phyloP scores from a whole-genome alignment of 2,888 invertebrate genomes.

The Phaedon cochleariae region DNA sequence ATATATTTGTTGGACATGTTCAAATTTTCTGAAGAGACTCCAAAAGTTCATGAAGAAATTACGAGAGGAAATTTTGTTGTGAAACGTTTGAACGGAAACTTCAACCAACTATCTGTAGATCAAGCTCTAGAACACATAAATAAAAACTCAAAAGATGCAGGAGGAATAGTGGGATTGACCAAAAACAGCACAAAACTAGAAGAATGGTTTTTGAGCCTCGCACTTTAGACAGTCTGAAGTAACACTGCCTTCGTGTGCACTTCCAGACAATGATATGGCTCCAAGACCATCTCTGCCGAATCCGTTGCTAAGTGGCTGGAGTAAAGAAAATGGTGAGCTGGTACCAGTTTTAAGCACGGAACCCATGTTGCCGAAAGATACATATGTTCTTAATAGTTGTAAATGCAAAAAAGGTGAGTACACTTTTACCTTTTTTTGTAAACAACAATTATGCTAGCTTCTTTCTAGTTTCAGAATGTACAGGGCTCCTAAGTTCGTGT shows the following conservation, averaged over 20 bases:
- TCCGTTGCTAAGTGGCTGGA: conserved; percentile 6
- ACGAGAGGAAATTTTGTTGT: conserved; percentile 27
- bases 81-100: conserved; percentile 16
- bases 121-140: conserved; percentile 34
- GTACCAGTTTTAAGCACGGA: background rate
- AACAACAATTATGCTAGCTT: background rate
- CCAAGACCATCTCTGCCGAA: conserved; percentile 4
- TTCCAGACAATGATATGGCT: conserved; percentile 9
- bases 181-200: conserved; percentile 24
- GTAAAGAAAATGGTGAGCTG: background rate
- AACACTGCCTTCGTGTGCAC: conserved; percentile 10
- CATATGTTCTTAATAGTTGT: background rate
- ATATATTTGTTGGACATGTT: conserved; percentile 29
- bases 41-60: conserved; percentile 28
- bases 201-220: conserved; percentile 32
- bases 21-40: conserved; percentile 17
- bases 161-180: conserved; percentile 15
- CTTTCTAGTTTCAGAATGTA: background rate
- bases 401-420: conserved; percentile 8
- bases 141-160: conserved; percentile 27
- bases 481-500: background rate
- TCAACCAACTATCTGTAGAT: conserved; percentile 35
- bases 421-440: background rate
- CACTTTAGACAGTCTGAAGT: conserved; percentile 9
- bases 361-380: background rate